Base-by-base conservation (phyloP, 30 jellyfish, hydroid and myxozoan species). In the Nemopilema nomurai region DNA sequence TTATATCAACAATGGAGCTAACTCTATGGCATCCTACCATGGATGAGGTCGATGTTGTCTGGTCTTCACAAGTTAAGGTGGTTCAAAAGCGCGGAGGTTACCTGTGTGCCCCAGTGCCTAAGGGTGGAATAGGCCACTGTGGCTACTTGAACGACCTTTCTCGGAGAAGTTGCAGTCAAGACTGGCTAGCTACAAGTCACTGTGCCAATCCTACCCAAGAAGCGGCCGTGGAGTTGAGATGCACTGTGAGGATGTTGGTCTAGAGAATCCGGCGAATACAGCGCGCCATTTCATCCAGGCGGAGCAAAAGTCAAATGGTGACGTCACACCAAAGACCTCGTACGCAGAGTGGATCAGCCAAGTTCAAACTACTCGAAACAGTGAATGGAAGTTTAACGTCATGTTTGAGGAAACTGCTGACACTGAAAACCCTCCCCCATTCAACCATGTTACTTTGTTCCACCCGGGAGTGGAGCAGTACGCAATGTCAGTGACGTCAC, bases 71-170 rank as follows among this genome's bases (percentile, higher is more conserved):
- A 57, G 87, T 74, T 13, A 84, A 84, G 51, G 62, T 84, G 49
- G 67, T 84, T 28, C 82, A 84, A 87, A 84, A 84, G 57, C 86
- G 92, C 7, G 92, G 92, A 16, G 92, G 92, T n/a, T 70, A 84
- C 57, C 69, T 84, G 71, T 84, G 92, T 62, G 92, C 92, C 4
- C 92, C 92, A 18, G 53, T 84, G 1, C 92, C 92, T 8, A 71
- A 73, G 74, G 92, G 87, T 1, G 74, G 65, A 24, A 53, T 84
- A 8, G 92, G 92, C 64, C 67, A 71, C n/a, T 84, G 92, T 53
- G 92, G 92, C 51, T 84, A 84, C 51, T 24, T 84, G 19, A 84
- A 84, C 25, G 79, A 73, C 25, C 27, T 84, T 31, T 67, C 92
- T 20, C 49, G 62, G 87, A 84, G 0, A 51, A 51, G 20, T 24